phyloP scores from a whole-genome alignment of 2,113 vertebrate genomes.

The Strix aluco region DNA sequence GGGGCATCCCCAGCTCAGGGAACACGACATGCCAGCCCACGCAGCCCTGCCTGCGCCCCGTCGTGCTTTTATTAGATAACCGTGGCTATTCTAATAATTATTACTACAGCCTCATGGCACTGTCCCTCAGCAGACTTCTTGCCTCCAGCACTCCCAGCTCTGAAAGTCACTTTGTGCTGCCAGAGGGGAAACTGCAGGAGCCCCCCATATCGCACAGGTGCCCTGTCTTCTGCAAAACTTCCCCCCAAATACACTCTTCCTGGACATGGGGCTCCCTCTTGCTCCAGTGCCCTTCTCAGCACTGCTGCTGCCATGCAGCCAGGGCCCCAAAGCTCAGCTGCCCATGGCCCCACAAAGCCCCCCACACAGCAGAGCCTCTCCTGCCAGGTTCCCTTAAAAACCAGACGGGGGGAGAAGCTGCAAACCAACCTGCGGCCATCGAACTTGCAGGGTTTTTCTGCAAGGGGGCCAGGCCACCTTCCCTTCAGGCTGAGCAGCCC shows the following conservation, averaged over 20 bases:
- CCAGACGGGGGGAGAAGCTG: background rate
- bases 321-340: background rate
- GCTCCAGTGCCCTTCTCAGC: too few species aligned
- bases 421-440: background rate
- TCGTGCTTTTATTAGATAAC: background rate
- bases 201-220: fast-evolving
- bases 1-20: background rate
- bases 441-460: background rate
- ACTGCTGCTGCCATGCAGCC: background rate
- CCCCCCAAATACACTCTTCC: background rate
- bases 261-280: too few species aligned
- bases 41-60: background rate
- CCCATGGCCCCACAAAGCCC: background rate
- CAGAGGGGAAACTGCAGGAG: background rate
- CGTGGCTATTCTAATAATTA: fast-evolving
- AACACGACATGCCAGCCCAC: fast-evolving
- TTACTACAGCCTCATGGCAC: background rate
- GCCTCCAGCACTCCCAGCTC: background rate
- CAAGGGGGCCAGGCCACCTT: too few species aligned
- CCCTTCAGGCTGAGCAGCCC: background rate
- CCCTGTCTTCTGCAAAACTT: background rate
- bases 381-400: background rate
- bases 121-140: background rate
- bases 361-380: background rate
- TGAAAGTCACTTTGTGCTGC: background rate